phyloP scores from a whole-genome alignment of 2,113 vertebrate species.

The Vicugna pacos region DNA sequence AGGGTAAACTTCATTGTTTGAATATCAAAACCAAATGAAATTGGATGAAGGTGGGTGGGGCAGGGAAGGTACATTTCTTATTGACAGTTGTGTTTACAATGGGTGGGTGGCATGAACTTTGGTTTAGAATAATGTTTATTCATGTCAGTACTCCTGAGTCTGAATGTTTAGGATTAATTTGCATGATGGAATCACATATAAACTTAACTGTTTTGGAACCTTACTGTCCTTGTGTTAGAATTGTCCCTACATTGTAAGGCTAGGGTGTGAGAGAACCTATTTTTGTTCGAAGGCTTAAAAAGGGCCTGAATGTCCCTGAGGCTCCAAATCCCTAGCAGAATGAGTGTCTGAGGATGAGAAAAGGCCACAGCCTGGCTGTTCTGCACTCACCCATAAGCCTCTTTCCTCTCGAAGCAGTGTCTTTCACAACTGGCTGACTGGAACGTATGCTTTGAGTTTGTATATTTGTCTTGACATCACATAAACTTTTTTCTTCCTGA shows the following conservation, averaged over 20 bases:
- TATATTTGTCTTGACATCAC: conserved; percentile 16
- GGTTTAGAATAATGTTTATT: background rate
- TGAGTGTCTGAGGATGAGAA: background rate
- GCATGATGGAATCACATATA: background rate
- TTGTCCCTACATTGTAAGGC: background rate
- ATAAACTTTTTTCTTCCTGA: background rate
- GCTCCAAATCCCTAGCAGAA: background rate
- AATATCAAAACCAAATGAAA: background rate
- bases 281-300: background rate
- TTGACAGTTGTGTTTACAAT: background rate
- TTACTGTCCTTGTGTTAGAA: conserved; percentile 18
- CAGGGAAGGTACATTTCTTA: background rate
- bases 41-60: background rate
- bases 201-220: background rate
- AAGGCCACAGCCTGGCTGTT: background rate
- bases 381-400: background rate
- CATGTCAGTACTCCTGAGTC: background rate
- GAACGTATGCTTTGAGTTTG: background rate
- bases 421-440: background rate
- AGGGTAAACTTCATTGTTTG: background rate
- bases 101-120: background rate
- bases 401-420: background rate
- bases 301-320: background rate
- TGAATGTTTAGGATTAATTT: conserved; percentile 45
- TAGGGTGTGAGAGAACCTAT: background rate